phyloP scores from a whole-genome alignment of 2,888 invertebrate species.

The Junonia oenone region DNA sequence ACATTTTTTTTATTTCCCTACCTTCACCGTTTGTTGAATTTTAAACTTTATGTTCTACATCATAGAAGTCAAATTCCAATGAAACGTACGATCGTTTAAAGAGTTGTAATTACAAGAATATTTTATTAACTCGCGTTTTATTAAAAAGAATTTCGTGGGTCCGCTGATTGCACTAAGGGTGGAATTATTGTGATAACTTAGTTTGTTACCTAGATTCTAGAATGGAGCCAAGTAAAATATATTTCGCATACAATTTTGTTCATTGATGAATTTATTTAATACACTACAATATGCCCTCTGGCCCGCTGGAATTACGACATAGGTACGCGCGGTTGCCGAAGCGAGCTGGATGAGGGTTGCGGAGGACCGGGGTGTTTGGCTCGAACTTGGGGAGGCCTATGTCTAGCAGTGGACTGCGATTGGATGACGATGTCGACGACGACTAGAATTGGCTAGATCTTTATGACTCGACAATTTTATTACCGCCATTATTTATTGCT shows the following conservation, averaged over 20 bases:
- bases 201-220: not conserved
- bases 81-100: not conserved
- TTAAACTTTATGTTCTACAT: not conserved
- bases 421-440: no score
- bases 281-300: no score
- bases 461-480: not conserved
- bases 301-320: no score
- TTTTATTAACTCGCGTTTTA: slow-evolving; percentile 4
- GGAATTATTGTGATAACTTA: not conserved
- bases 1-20: not conserved
- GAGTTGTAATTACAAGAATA: slow-evolving; percentile 6
- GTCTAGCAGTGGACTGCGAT: no score
- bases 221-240: no score
- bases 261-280: no score
- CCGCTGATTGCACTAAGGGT: not conserved
- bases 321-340: no score
- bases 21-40: not conserved
- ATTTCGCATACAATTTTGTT: no score
- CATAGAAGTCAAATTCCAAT: not conserved
- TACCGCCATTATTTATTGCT: not conserved
- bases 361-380: no score
- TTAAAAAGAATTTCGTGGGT: slow-evolving; percentile 2
- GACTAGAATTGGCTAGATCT: not conserved
- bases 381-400: no score
- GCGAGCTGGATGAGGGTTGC: no score